phyloP scores from a whole-genome alignment of 1,140 invertebrate species.

The Stegodyphus mimosarum region DNA sequence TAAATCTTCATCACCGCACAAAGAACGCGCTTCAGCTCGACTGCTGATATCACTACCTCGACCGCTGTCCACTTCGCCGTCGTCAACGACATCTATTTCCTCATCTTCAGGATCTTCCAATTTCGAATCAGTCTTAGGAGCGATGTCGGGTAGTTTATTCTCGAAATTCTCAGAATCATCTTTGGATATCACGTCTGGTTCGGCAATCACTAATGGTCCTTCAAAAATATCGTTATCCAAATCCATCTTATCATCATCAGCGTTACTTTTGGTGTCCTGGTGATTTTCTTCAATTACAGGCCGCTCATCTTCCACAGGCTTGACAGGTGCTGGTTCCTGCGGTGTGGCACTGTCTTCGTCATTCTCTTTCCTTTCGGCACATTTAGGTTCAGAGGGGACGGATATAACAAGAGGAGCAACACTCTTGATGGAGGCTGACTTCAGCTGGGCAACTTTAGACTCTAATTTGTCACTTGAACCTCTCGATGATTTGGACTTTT shows the following conservation, averaged over 20 bases:
- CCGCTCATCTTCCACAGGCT: not conserved
- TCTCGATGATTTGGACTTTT: constrained; percentile 18
- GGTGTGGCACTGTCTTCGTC: not conserved
- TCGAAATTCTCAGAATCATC: constrained; percentile 30
- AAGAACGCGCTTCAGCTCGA: constrained; percentile 38
- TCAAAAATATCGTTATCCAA: constrained; percentile 52
- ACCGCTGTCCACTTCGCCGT: constrained; percentile 45
- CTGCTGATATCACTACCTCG: constrained; percentile 47
- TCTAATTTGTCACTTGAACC: constrained; percentile 33
- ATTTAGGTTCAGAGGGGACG: constrained; percentile 21
- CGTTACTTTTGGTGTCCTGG: constrained; percentile 1
- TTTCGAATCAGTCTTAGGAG: constrained; percentile 3
- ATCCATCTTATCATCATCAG: constrained; percentile 52
- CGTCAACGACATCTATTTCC: constrained; percentile 50
- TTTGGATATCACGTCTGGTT: constrained; percentile 29
- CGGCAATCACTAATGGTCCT: constrained; percentile 47
- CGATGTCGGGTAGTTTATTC: not conserved
- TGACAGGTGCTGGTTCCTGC: not conserved
- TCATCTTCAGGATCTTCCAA: constrained; percentile 39
- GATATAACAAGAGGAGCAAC: constrained; percentile 47
- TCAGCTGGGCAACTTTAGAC: constrained; percentile 43
- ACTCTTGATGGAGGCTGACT: constrained; percentile 44
- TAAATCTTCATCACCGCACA: constrained; percentile 52
- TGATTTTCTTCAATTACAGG: not conserved
- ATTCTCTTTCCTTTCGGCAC: not conserved